Evolutionary conservation across 2,113 vertebrate genomes (phyloP).

Genomic region (Carassius carassius): DNA sequence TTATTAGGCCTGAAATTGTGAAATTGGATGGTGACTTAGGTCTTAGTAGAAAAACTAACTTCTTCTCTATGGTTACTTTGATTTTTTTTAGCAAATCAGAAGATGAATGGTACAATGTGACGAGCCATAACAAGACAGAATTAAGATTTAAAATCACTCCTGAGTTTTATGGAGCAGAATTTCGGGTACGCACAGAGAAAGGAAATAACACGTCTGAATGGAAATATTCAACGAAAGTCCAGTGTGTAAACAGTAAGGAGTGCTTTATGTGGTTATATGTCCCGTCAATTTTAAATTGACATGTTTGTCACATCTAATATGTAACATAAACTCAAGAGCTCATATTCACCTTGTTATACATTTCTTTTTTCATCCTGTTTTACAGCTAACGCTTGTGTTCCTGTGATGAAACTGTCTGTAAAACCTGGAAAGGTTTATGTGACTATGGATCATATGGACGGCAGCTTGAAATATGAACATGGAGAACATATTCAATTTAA

Average conservation of each 20-base stretch:
- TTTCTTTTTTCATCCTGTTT: background rate
- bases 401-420: constrained; percentile 11
- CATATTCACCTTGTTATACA: background rate
- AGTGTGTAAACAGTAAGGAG: constrained; percentile 46
- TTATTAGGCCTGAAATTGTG: background rate
- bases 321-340: background rate
- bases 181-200: constrained; percentile 42
- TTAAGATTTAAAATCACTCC: background rate
- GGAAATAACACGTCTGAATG: constrained; percentile 17
- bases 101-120: constrained; percentile 9
- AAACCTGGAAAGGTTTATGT: background rate
- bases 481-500: background rate
- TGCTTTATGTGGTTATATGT: background rate
- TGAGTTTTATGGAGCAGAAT: constrained; percentile 41
- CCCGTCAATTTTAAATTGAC: background rate
- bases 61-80: background rate
- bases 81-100: background rate
- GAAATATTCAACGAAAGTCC: constrained; percentile 19
- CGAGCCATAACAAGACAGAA: background rate
- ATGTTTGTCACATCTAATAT: background rate
- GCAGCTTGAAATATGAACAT: background rate
- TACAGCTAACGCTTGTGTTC: constrained; percentile 35
- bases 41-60: background rate
- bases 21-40: background rate
- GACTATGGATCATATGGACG: constrained; percentile 16